Conservation (phyloP, 2,113 vertebrate genomes). For the Coptodon rendalli region DNA sequence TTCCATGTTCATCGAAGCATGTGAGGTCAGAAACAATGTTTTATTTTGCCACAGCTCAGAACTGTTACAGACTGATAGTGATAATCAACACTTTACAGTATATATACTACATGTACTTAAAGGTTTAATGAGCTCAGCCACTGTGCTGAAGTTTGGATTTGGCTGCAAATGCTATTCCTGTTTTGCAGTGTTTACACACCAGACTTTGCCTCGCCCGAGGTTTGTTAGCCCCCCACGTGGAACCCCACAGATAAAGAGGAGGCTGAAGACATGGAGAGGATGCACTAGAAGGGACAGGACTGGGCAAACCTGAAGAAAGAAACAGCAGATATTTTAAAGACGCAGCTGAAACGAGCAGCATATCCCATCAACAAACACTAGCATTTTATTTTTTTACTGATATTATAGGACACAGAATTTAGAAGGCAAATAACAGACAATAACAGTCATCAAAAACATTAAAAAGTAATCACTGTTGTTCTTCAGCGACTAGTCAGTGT, state of each 20-base stretch:
- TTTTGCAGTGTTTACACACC: slow-evolving; percentile 63
- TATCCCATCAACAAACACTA: accelerated
- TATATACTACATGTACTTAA: neutral
- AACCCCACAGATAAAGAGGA: slow-evolving; percentile 78
- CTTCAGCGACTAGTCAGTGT: neutral
- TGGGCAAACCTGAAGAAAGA: slow-evolving; percentile 42
- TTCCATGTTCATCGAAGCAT: neutral
- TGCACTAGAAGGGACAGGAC: slow-evolving; percentile 63
- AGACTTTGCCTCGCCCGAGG: slow-evolving; percentile 75
- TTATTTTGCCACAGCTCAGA: neutral
- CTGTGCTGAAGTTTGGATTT: neutral
- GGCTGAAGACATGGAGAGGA: slow-evolving; percentile 67
- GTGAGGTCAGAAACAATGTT: neutral
- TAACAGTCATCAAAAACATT: accelerated
- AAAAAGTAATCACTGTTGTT: neutral
- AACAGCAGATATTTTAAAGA: neutral
- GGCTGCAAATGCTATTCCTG: neutral
- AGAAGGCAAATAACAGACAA: neutral
- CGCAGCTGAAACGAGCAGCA: neutral
- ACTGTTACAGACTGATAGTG: neutral
- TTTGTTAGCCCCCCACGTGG: slow-evolving; percentile 69
- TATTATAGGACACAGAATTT: neutral
- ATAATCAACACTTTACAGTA: neutral
- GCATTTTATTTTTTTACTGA: accelerated
- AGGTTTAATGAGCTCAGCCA: neutral